These are phyloP conservation scores for Centrocercus urophasianus DNA, from an alignment of 2,113 vertebrate genomes.

Conservation along the genomic window DNA sequence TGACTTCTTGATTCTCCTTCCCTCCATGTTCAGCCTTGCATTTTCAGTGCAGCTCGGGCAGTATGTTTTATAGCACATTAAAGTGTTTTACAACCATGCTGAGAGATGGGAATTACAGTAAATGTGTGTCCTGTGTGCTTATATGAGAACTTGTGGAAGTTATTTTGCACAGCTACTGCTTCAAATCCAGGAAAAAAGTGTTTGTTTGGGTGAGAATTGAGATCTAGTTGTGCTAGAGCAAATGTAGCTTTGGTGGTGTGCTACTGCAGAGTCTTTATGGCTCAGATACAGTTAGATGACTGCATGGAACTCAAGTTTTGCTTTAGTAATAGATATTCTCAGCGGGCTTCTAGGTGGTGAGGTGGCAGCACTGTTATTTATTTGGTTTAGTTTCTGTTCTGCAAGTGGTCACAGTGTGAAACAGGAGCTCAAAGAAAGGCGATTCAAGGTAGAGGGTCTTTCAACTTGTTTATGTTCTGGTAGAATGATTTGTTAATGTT, in stretches of 20 bases:
- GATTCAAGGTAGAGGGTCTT: neutral
- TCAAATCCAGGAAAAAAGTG: neutral
- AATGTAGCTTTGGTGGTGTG: neutral
- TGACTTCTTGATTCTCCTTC: neutral
- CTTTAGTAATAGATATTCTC: neutral
- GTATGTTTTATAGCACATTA: neutral
- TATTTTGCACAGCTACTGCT: neutral
- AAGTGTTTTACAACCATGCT: neutral
- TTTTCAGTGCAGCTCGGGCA: neutral
- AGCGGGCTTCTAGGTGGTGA: neutral
- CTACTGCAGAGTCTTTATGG: neutral
- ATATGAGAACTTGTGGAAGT: neutral
- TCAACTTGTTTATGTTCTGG: neutral
- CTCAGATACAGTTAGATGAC: neutral
- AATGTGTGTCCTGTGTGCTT: fast-evolving
- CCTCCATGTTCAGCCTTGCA: neutral
- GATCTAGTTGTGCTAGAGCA: neutral
- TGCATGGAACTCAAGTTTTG: neutral
- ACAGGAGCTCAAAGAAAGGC: neutral
- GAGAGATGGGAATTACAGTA: neutral
- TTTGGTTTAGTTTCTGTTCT: neutral
- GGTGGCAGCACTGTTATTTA: neutral
- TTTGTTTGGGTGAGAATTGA: neutral
- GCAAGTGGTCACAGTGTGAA: neutral
- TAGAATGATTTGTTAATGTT: neutral